Evolutionary conservation across 2,797 vertebrate species (phyloP), one percentile per base, ranked within the genome.

Genomic region (Sandelia bainsii): DNA sequence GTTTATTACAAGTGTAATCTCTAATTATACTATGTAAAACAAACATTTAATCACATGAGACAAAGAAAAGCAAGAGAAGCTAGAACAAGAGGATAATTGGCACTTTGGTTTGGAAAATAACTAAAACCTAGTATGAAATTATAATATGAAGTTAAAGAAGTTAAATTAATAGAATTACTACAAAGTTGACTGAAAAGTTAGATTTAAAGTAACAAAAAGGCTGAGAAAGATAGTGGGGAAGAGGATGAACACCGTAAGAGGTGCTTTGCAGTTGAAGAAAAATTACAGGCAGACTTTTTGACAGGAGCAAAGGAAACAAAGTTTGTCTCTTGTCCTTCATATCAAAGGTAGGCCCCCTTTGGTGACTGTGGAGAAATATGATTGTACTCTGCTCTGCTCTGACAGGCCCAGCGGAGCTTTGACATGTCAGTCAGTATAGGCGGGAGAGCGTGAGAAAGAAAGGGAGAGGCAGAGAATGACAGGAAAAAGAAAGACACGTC

Each of bases 351-450:
- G 79, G 67, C 85, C 63, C 87, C 84, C 87, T 53, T 56, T 63
- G 63, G 86, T 84, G 83, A 86, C 17, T 19, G 54, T 66, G 74
- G 60, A 79, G 75, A 57, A 77, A 84, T 65, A 52, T 19, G 51
- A 81, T 67, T 77, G 78, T 80, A 61, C 69, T 84, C 19, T 70
- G 72, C 57, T 75, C 69, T 53, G 70, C 79, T 75, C 75, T 84
- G 87, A 86, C 82, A 85, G 82, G 77, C 81, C 79, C 79, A 22
- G 62, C 37, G 40, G 70, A 87, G 76, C 72, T 82, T 75, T 82
- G 80, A 90, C 87, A 81, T 79, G 84, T 82, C 83, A 89, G 85
- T 85, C 84, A 84, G 75, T 86, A 71, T 75, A 80, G 74, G 68
- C 82, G 80, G 63, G 70, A 64, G 64, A 59, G 46, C 70, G 63